Percentiles rank a stretch among this genome's conserved stretches.
Conservation (phyloP, 2,888 invertebrate species). For the Drosophila siamana region DNA sequence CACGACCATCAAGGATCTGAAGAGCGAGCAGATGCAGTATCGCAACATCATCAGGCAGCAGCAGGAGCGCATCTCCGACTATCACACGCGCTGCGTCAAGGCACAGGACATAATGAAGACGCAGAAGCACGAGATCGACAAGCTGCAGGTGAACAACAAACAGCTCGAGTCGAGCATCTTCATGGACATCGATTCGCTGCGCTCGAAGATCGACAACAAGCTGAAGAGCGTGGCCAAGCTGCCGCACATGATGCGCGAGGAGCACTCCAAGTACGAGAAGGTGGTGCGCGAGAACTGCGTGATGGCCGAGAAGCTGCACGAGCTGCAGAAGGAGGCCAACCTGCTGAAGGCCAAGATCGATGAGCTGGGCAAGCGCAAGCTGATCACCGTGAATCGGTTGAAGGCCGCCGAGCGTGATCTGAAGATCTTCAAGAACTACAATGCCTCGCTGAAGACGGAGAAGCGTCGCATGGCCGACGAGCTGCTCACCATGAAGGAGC, state of each 20-base stretch:
- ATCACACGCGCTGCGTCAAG: conserved; percentile 82
- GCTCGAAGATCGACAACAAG: conserved; percentile 81
- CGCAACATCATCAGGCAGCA: conserved; percentile 83
- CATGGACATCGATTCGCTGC: conserved; percentile 77
- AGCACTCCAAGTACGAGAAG: conserved; percentile 81
- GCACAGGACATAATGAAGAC: conserved; percentile 83
- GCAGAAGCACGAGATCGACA: conserved; percentile 83
- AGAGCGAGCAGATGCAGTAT: conserved; percentile 81
- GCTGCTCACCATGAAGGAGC: conserved; percentile 68
- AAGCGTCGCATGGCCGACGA: conserved; percentile 79
- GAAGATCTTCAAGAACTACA: conserved; percentile 83
- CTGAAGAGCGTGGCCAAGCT: conserved; percentile 79
- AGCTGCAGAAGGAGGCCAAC: conserved; percentile 71
- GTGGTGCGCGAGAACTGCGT: conserved; percentile 76
- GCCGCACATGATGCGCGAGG: conserved; percentile 80
- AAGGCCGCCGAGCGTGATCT: conserved; percentile 81
- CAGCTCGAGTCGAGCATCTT: conserved; percentile 82
- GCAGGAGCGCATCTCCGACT: conserved; percentile 79
- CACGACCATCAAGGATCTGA: conserved; percentile 70
- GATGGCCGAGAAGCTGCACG: conserved; percentile 75
- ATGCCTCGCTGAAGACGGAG: conserved; percentile 78
- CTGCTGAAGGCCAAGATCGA: conserved; percentile 79
- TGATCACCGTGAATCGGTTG: conserved; percentile 72
- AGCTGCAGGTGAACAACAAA: conserved; percentile 79
- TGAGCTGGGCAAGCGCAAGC: conserved; percentile 77